Base-by-base conservation (phyloP, 1,140 invertebrate genomes). In the Steinernema khuongi region DNA sequence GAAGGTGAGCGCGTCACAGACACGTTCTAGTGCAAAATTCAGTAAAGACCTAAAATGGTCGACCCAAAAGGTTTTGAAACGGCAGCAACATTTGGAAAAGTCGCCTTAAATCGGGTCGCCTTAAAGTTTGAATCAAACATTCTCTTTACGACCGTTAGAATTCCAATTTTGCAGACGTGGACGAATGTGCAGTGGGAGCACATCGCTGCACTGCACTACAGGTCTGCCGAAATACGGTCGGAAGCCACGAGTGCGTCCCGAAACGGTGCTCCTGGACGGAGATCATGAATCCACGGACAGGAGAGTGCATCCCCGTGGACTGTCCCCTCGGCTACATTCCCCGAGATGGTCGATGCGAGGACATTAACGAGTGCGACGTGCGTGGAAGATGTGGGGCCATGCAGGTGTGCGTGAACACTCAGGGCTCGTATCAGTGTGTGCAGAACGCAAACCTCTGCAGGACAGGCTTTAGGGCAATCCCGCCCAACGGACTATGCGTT, bases 341-440 rank as follows among this genome's bases (percentile, higher is more conserved):
- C 44, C 87, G 86, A 29, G 83, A 81, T 67, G 86, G 87, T 66
- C 83, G 84, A 70, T 90, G 89, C 85, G 82, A 80, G 91, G 94
- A 96, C 87, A 91, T 95, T 76, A 91, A 96, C 84, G 94, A 96
- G 86, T 96, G 94, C 81, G 87, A 88, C n/a, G 85, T 85, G 0
- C 88, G 87, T 1, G 88, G 87, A 11, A 88, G 89, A 0, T 91
- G 90, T 75, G 89, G 88, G 72, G 77, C 85, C 0, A 90, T 91
- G 68, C 90, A 93, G 78, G 90, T 92, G 30, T 99, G 96, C 84
- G 90, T 95, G 70, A 98, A 99, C 85, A 93, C 90, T 0, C 88
- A 91, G 67, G 96, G 96, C 0, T 89, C 91, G 74, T 84, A 79
- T 71, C 73, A 81, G 29, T 84, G 83, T 44, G 80, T 84, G 69